Evolutionary conservation across 2,797 vertebrate species (phyloP), one percentile per base, ranked within the genome.

Genomic region (Setipinna tenuifilis): DNA sequence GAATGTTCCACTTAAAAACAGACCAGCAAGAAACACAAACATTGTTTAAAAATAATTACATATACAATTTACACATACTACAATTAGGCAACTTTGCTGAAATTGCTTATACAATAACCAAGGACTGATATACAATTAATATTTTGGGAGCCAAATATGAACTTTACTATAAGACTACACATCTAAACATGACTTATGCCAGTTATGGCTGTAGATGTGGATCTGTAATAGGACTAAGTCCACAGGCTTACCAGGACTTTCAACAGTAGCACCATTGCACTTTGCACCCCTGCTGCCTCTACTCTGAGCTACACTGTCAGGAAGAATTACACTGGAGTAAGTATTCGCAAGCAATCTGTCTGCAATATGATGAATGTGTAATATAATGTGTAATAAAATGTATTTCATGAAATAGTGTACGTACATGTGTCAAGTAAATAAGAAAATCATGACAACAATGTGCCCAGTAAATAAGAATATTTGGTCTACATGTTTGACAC

Each of bases 1-100:
- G 88, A 92, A 89, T 61, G 86, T 92, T 46, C 84, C 12, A 23
- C 82, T 87, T 90, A 83, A 83, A 83, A 41, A 78, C 19, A 11
- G 0, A 41, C 44, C 17, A 9, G 1, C 19, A 21, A 41, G 31
- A 17, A 78, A 41, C 1, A 21, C n/a, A 65, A 25, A 62, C 61
- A 83, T 88, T 50, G 75, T 5, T 81, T 48, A 82, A 2, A 83
- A 46, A 87, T 21, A 81, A 10, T 14, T 19, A 31, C 23, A 31
- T 57, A 19, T 16, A 31, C 3, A 58, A 9, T 6, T 16, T 57
- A 17, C 57, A 16, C 14, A 23, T 23, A 68, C 7, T 0, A 2
- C 25, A 6, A 5, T 12, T 9, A 10, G 6, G 41, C 23, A 1
- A 71, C 14, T 10, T 14, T 68, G 58, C 71, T 31, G 21, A 46